Percentiles rank a stretch among this genome's conserved stretches.
These are phyloP conservation scores for Steinernema hermaphroditum DNA, from an alignment of 2,888 invertebrate genomes.

Conservation along the genomic window DNA sequence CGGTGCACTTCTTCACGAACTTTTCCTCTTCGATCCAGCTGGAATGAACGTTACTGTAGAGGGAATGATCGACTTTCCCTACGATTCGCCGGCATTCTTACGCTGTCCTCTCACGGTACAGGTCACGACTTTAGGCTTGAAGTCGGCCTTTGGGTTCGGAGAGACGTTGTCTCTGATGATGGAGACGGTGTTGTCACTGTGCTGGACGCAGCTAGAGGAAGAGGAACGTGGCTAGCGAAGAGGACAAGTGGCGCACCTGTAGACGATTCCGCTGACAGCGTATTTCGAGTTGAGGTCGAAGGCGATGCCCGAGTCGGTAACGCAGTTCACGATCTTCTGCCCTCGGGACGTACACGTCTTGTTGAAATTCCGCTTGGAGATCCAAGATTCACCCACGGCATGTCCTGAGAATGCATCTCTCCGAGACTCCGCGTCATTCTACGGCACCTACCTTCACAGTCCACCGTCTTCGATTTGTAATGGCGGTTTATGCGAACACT, in stretches of 20 bases:
- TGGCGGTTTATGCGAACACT: slow-evolving; percentile 48
- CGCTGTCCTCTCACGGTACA: slow-evolving; percentile 9
- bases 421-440: too few species aligned
- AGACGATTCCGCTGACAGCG: slow-evolving; percentile 19
- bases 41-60: slow-evolving; percentile 22
- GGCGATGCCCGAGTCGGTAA: slow-evolving; percentile 49
- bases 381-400: slow-evolving; percentile 47
- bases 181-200: slow-evolving; percentile 2
- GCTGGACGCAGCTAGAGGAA: background rate
- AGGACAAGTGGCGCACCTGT: slow-evolving; percentile 14
- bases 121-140: background rate
- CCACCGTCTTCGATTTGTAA: slow-evolving; percentile 44
- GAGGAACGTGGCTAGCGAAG: too few species aligned
- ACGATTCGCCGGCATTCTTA: slow-evolving; percentile 22
- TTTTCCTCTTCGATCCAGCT: slow-evolving; percentile 55
- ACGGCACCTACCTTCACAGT: too few species aligned
- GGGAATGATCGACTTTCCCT: background rate
- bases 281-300: slow-evolving; percentile 40
- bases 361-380: slow-evolving; percentile 48
- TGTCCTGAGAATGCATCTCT: too few species aligned
- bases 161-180: slow-evolving; percentile 17
- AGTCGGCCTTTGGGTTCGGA: slow-evolving; percentile 5
- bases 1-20: slow-evolving; percentile 56
- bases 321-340: slow-evolving; percentile 46
- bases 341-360: slow-evolving; percentile 47